Base-by-base conservation (phyloP, 2,797 vertebrate genomes). In the Tenualosa ilisha region DNA sequence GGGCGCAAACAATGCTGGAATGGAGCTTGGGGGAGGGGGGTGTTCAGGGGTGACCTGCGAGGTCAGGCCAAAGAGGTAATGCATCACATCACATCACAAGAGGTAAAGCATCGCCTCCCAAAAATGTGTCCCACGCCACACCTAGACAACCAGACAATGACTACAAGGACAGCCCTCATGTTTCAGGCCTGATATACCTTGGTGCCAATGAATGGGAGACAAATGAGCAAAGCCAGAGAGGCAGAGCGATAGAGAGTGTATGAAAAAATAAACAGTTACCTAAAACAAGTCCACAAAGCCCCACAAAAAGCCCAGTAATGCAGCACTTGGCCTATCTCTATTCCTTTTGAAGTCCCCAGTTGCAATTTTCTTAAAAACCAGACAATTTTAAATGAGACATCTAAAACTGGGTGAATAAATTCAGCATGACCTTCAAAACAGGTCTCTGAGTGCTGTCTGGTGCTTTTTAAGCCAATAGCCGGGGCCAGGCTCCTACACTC, bases 31-130 rank as follows among this genome's bases (percentile, higher is more conserved):
- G 59, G n/a, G 59, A 2, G 24, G 63, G 63, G 63, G 26, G 24
- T 26, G 63, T 79, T 87, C 86, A 83, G 88, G 89, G 88, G 86
- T 89, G 81, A 89, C 84, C 72, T 54, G 82, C 79, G 51, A 86
- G 88, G 84, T 88, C 90, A 89, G 83, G 81, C 79, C 46, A 79
- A 59, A 22, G 68, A 84, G 86, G 83, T 89, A 86, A 86, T 53
- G 46, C 31, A 87, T 82, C 51, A 63, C n/a, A 75, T 15, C 51
- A 3, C 40, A 85, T 81, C 56, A 63, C n/a, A 79, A 59, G 83
- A 85, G 84, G 79, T 46, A 56, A 68, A 81, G 53, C 59, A 63
- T 75, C 83, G 54, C 31, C 31, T 1, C 31, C 31, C 65, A 54
- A 82, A 15, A 79, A 49, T 11, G 11, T 61, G 53, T 43, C 51